Evolutionary conservation across 2,797 vertebrate species (phyloP), one percentile per base, ranked within the genome.

Genomic region (Phalloptychus januarius): DNA sequence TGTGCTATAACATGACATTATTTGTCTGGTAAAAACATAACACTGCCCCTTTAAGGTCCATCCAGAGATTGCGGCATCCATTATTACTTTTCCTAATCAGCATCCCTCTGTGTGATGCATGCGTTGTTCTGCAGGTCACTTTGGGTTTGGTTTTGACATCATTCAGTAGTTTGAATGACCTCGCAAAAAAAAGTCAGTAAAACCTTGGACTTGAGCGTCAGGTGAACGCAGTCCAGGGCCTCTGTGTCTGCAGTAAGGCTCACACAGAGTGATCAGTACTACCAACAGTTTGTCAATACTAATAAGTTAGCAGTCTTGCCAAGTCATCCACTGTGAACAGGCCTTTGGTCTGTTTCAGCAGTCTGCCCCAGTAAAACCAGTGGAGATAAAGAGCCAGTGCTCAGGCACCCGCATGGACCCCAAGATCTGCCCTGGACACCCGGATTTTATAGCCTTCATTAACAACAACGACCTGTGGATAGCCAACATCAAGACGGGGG

Each of bases 391-490:
- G 93, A 99, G 97, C 52, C 97, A 97, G 89, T 99, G 98, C 91
- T 95, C 97, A 0, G 98, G 98, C 72, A 98, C 97, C 44, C 96
- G 98, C 50, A 99, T 99, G 98, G 98, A 99, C 93, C 98, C 98
- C 88, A 99, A 99, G 89, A 98, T 99, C 93, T 98, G 96, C 79
- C 97, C 97, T 0, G 98, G 96, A 0, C 96, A 99, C 86, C 97
- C 98, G 0, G 94, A 95, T 86, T 98, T 98, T 91, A 97, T 99
- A 80, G 98, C 98, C 7, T 99, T 99, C 92, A 96, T 99, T 80
- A 99, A 98, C 91, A 99, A 96, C 92, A 98, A 96, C 0, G 98
- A 99, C 91, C 90, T 99, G 82, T 99, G 98, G 98, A 95, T 99
- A 80, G 96, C 96, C 69, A 98, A 96, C 90, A 96, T 99, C 0